These are phyloP conservation scores for Spea multiplicata DNA, from an alignment of 2,113 vertebrate species.

Conservation along the genomic window DNA sequence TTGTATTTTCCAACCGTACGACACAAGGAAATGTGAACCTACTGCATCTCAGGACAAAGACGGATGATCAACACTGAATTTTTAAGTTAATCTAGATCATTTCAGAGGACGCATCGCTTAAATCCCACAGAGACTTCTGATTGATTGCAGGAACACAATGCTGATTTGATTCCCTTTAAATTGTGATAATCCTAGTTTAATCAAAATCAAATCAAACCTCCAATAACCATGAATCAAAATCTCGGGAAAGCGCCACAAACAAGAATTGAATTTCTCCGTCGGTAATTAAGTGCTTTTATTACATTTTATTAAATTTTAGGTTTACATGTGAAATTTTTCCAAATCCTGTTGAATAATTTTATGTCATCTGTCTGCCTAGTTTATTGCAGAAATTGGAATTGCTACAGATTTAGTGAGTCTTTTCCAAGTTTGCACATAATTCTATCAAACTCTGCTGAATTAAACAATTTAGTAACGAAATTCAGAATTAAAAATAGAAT, in stretches of 20 bases:
- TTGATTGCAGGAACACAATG: constrained; percentile 46
- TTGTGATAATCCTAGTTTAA: constrained; percentile 52
- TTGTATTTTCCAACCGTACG: constrained; percentile 6
- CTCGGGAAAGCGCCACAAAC: neutral
- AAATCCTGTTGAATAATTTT: neutral
- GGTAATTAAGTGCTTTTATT: neutral
- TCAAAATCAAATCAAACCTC: constrained; percentile 51
- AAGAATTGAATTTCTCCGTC: neutral
- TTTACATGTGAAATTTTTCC: neutral
- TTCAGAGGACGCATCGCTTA: constrained; percentile 7
- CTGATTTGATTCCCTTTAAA: constrained; percentile 56
- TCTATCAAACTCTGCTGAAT: too few relatives aligned
- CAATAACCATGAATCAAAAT: constrained; percentile 49
- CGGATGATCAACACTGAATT: constrained; percentile 32
- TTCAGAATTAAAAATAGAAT: too few relatives aligned
- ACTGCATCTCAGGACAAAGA: constrained; percentile 2
- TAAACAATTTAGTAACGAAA: too few relatives aligned
- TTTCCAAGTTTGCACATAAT: too few relatives aligned
- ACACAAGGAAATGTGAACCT: constrained; percentile 21
- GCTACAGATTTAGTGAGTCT: neutral
- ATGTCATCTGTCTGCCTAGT: neutral
- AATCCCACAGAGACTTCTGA: constrained; percentile 43
- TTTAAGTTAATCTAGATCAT: constrained; percentile 10
- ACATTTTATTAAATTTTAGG: neutral
- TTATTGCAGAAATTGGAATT: neutral